Evolutionary conservation across 2,888 invertebrate species (phyloP), one percentile per base, ranked within the genome.

Genomic region (Teleiodes luculella): DNA sequence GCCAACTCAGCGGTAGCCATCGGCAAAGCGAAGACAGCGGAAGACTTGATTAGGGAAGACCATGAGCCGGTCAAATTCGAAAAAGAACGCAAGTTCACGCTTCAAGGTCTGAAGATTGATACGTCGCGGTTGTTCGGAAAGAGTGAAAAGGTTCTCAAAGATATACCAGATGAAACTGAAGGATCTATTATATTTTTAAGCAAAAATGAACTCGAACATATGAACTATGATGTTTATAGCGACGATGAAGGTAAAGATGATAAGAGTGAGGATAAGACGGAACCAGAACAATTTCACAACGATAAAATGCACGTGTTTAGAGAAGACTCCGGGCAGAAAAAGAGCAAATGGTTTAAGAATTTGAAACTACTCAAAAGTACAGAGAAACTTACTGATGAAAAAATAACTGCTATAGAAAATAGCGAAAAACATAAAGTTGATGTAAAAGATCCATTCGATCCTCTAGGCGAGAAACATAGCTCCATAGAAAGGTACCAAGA

Each of bases 401-500:
- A 90, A 59, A 76, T 84, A 48, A 78, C 86, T 13, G 76, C 76
- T 4, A 81, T 84, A 45, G 87, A 89, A 62, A 88, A 76, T 54
- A 74, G 56, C 55, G 83, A 86, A 52, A 86, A 83, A 57, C 70
- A 74, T 56, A 80, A 74, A 66, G 43, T 43, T 11, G 91, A 91
- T 53, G 74, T 87, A 0, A 88, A 87, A 70, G 91, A 91, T 66
- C 91, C 91, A 1, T 90, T 93, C 57, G 93, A 93, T 74, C 90
- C 90, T 13, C 83, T 86, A 54, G 91, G 91, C 52, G 92, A 93
- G 57, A 93, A 93, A 68, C 92, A 93, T 61, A 92, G 92, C 78
- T 93, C 93, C 57, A 93, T 94, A 74, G 93, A 94, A 67, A 85
- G 94, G 46, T 94, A 94, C 60, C 93, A 93, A 71, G 94, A 94